Percentiles rank a stretch among this genome's conserved stretches.
Evolutionary conservation across 2,888 invertebrate genomes (phyloP).

Genomic region (Pandemis cinnamomeana): DNA sequence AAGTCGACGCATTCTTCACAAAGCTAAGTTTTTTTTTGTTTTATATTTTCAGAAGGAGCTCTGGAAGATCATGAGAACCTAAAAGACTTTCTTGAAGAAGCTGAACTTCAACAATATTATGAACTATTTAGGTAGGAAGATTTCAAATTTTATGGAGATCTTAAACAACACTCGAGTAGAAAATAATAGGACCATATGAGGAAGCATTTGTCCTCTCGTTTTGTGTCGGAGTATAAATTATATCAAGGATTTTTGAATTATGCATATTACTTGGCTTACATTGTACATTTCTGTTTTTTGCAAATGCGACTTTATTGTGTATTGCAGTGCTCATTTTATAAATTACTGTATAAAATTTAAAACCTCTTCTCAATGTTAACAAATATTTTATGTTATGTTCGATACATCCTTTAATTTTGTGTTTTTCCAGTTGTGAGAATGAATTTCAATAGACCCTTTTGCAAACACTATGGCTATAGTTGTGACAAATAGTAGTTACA

Average conservation of each 20-base stretch:
- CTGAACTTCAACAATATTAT: slow-evolving; percentile 97
- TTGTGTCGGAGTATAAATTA: neutral
- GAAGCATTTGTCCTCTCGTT: neutral
- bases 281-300: neutral
- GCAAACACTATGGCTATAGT: no score
- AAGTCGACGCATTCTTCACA: slow-evolving; percentile 7
- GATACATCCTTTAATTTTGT: no score
- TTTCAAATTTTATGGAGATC: neutral
- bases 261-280: neutral
- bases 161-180: neutral
- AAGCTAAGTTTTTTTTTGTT: slow-evolving; percentile 38
- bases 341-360: no score
- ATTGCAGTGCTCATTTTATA: neutral
- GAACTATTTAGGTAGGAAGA: slow-evolving; percentile 87
- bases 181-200: neutral
- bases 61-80: slow-evolving; percentile 67
- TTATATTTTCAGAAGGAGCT: slow-evolving; percentile 64
- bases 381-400: no score
- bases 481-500: no score
- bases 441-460: no score
- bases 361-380: no score
- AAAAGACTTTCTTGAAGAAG: slow-evolving; percentile 95
- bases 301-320: slow-evolving; percentile 1
- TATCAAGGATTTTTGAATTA: neutral
- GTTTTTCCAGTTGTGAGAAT: no score